These are phyloP conservation scores for Saccostrea cuccullata DNA, from an alignment of 1,140 invertebrate genomes.

Conservation along the genomic window DNA sequence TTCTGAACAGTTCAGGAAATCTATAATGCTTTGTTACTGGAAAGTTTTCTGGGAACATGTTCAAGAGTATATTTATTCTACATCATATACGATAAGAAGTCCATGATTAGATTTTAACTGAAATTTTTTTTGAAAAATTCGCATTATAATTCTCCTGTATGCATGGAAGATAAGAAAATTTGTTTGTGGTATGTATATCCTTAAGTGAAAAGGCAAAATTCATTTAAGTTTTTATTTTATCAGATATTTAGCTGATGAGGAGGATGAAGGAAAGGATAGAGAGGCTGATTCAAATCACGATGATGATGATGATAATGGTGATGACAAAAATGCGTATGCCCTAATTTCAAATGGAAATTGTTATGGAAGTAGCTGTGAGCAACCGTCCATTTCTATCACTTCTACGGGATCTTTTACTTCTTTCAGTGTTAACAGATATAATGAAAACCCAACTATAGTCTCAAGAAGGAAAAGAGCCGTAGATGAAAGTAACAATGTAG, in stretches of 20 bases:
- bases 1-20: no score
- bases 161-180: no score
- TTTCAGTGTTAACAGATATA: background rate
- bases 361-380: background rate
- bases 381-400: background rate
- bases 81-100: no score
- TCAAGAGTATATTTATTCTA: no score
- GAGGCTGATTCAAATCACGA: background rate
- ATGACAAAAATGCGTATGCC: background rate
- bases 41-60: no score
- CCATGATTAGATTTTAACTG: no score
- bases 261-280: background rate
- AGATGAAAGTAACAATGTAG: background rate
- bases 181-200: no score
- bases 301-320: background rate
- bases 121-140: no score
- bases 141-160: no score
- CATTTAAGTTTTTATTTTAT: background rate
- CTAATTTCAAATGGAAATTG: constrained; percentile 7
- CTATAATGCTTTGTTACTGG: no score
- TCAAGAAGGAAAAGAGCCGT: background rate
- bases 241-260: background rate
- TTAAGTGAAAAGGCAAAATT: no score
- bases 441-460: background rate
- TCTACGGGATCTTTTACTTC: background rate